Evolutionary conservation across 2,113 vertebrate genomes (phyloP), one percentile per base, ranked within the genome.

Genomic region (Tetraodon nigroviridis): DNA sequence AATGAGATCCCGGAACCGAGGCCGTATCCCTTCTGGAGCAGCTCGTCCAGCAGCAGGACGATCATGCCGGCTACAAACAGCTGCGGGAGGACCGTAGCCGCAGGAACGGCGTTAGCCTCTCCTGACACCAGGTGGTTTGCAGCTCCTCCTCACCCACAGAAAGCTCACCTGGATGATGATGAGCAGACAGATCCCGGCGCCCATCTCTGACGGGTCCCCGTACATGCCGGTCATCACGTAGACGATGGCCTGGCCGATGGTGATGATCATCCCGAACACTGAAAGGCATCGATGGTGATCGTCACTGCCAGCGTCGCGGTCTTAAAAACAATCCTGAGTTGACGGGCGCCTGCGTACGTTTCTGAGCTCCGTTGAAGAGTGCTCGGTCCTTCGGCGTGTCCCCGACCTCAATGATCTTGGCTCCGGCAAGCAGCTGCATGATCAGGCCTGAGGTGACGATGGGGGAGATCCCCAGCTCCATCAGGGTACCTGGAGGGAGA

Each of bases 231-330:
- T 99, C 97, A 98, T 99, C 65, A 99, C 97, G 2, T 99, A 99
- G 16, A 99, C 97, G 1, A 99, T 98, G 46, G 97, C 95, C 77
- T 99, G 97, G 16, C 97, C 96, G 0, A 98, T 97, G 55, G 96
- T 99, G 75, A 99, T 99, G 87, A 98, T 99, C 96, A 99, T 99
- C 71, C 97, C 97, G 66, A 99, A 99, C 73, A 99, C 97, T 99
- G 73, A 3, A 76, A 64, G 55, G 47, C 17, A 69, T 17, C 0
- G 46, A 48, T 1, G n/a, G 3, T 17, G 17, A 16, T 46, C 44
- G n/a, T n/a, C n/a, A n/a, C n/a, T n/a, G 14, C 5, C 1, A 17
- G 16, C 15, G 7, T 7, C 13, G 7, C 15, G 2, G 7, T 6
- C 2, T 46, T 16, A 17, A 17, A n/a, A 46, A n/a, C 44, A 27